phyloP scores from a whole-genome alignment of 1,140 invertebrate genomes.

The Papilio polyxenes region DNA sequence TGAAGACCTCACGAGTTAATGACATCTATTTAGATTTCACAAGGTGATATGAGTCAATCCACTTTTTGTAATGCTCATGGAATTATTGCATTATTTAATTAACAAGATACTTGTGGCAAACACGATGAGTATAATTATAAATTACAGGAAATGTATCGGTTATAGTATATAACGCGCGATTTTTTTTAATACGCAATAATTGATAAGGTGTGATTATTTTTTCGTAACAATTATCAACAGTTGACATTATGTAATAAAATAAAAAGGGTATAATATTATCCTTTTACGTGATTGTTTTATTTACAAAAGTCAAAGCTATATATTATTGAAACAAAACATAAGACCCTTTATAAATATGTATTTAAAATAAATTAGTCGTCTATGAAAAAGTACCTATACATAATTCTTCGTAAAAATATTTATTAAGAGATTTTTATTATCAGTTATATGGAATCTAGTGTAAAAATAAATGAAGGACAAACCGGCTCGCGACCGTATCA shows the following conservation, averaged over 20 bases:
- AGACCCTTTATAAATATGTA: no score
- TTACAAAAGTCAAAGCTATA: no score
- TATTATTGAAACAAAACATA: no score
- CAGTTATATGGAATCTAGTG: not conserved
- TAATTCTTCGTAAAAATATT: not conserved
- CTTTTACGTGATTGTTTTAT: no score
- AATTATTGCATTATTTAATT: not conserved
- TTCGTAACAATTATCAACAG: no score
- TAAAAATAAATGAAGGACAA: slow-evolving; percentile 38
- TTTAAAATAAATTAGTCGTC: no score
- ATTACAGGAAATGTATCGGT: not conserved
- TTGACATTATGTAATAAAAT: no score
- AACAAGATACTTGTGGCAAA: not conserved
- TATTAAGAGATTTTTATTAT: not conserved
- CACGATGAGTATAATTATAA: not conserved
- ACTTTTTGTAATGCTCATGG: slow-evolving; percentile 37
- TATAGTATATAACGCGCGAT: not conserved
- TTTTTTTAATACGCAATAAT: no score
- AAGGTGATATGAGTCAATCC: slow-evolving; percentile 11
- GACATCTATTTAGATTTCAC: slow-evolving; percentile 31
- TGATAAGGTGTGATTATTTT: no score
- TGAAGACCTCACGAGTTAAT: slow-evolving; percentile 31
- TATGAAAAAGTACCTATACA: no score
- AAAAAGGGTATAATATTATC: no score
- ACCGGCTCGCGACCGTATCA: slow-evolving; percentile 14